Evolutionary conservation across 1,140 invertebrate genomes (phyloP).

Genomic region (Ericerus pela): DNA sequence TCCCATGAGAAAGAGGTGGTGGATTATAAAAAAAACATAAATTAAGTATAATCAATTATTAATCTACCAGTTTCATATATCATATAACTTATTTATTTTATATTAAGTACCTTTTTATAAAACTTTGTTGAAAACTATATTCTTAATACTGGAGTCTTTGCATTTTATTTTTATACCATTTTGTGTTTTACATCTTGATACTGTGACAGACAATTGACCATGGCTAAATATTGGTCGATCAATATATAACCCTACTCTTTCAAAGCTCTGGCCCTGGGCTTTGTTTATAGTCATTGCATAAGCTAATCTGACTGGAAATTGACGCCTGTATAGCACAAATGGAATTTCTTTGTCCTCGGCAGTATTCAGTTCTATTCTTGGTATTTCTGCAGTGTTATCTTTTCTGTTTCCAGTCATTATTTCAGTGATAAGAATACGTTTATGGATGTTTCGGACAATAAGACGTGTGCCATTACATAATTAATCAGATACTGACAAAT

Average conservation of each 20-base stretch:
- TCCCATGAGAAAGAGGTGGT: too few relatives aligned
- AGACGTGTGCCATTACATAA: neutral
- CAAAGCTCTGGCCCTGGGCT: neutral
- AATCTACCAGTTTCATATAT: too few relatives aligned
- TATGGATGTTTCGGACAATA: neutral
- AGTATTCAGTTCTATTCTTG: neutral
- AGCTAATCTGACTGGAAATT: neutral
- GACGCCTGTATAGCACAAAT: neutral
- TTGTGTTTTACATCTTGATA: too few relatives aligned
- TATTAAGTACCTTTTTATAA: too few relatives aligned
- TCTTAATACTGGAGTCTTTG: too few relatives aligned
- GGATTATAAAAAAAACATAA: too few relatives aligned
- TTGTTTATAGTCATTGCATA: neutral
- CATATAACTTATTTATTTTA: too few relatives aligned
- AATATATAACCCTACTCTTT: neutral
- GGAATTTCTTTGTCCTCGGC: neutral
- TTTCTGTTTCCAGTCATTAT: neutral
- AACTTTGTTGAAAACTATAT: too few relatives aligned
- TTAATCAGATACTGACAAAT: neutral
- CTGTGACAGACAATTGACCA: constrained; percentile 1
- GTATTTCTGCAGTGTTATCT: neutral
- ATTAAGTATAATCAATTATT: too few relatives aligned
- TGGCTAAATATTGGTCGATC: neutral
- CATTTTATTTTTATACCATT: too few relatives aligned
- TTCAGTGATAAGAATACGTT: neutral